Base-by-base conservation (phyloP, 2,113 vertebrate genomes). In the Mastomys coucha region DNA sequence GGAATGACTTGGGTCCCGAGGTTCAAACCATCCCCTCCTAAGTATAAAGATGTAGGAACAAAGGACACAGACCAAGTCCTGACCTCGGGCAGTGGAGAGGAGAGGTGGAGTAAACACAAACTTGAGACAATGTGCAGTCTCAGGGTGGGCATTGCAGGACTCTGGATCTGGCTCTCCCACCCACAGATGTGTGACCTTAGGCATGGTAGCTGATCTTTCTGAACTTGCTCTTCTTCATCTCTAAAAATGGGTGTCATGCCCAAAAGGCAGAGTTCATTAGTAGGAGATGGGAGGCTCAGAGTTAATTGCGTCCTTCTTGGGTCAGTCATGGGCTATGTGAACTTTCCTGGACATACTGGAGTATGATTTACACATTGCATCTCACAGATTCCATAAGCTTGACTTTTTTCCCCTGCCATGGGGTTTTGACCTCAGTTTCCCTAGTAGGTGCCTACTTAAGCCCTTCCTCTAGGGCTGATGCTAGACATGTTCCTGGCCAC, bases 381-480 rank as follows among this genome's bases (percentile, higher is more conserved):
- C 24, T 42, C 13, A 67, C 42, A 36, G 53, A 49, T 70, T 49
- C 31, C 39, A 22, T 45, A 69, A 78, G 4, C 49, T n/a, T 60
- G 49, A 69, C 49, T 36, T 84, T 88, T 42, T 14, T 39, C 58
- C 51, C 67, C 65, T 26, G 17, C 17, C 17, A n/a, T 20, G n/a
- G 13, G 16, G 42, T 2, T 86, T 63, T 28, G 73, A 45, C 42
- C 58, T 88, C 88, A 24, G 51, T 94, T 70, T 97, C 92, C 63
- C 82, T 13, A 2, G 28, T 42, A 28, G 51, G 26, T 53, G 28
- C 39, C 73, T 53, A 16, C 49, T 49, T 51, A 82, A 26, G 4
- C 26, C 45, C 10, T 60, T 63, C 31, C 33, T 16, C 67, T 24
- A 60, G 39, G 24, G 36, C 36, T 51, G 53, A 51, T 22, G 36